Evolutionary conservation across 2,888 invertebrate genomes (phyloP), one percentile per base, ranked within the genome.

Genomic region (Mythimna lalbum): DNA sequence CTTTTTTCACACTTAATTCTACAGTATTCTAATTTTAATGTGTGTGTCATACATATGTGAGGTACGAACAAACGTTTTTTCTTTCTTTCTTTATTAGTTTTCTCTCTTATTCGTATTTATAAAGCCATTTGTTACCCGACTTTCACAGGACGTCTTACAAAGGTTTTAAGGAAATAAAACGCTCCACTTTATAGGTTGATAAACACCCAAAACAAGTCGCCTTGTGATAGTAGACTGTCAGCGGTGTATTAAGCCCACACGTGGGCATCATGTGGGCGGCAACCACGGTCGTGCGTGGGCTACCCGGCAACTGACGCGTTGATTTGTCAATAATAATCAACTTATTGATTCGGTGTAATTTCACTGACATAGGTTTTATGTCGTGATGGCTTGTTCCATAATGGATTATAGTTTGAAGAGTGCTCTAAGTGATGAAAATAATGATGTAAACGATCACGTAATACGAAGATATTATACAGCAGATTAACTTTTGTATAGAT

Each of bases 191-290:
- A 73, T 81, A 56, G 66, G 19, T 57, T 77, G 79, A 77, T 61
- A 43, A 55, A 72, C 69, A 73, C 69, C 73, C 79, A 21, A 82
- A 81, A 81, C 72, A 78, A 76, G 63, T 64, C 57, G 36, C 39
- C 62, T 31, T 55, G 66, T 77, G 73, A 62, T 81, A 71, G 72
- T 80, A 76, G 65, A 73, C 69, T 77, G 74, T 77, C 73, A 76
- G 62, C 69, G 27, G 59, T 73, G 75, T 80, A 73, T 79, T 80
- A 84, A 74, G 76, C 80, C 74, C 79, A 80, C 85, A 86, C 88
- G 91, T 91, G 90, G 89, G 89, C 78, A 76, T 52, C 73, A 64
- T 72, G 93, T 93, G 90, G 93, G 93, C 83, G 91, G 10, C 2
- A 27, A 49, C 81, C 87, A 87, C 61, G 88, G 85, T 72, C 84